phyloP scores from a whole-genome alignment of 2,113 vertebrate genomes.

The Ceuthmochares aereus region DNA sequence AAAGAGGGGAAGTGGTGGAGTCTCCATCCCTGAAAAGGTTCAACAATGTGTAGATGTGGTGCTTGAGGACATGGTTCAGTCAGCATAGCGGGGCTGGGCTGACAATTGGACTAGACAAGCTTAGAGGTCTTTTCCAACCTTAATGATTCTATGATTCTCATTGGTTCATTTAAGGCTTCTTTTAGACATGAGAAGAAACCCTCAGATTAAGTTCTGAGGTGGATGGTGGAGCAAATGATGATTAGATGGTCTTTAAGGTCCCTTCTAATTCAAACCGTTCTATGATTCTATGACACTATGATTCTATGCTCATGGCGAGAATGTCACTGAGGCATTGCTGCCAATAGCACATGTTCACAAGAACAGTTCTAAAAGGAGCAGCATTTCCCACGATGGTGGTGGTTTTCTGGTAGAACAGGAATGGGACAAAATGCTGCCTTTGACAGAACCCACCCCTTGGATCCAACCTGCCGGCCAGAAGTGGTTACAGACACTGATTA shows the following conservation, averaged over 20 bases:
- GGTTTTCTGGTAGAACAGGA: not conserved
- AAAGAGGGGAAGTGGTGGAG: not conserved
- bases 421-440: not conserved
- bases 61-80: too few species aligned
- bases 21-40: too few species aligned
- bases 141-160: not conserved
- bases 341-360: accelerated
- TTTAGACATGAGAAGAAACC: not conserved
- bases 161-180: not conserved
- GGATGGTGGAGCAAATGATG: not conserved
- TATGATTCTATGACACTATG: too few species aligned
- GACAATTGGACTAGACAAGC: too few species aligned
- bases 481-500: not conserved
- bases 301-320: not conserved
- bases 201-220: not conserved
- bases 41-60: too few species aligned
- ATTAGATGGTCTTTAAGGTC: too few species aligned
- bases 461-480: not conserved
- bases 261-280: too few species aligned
- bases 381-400: accelerated
- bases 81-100: too few species aligned
- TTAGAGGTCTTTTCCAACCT: too few species aligned
- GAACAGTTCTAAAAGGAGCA: not conserved
- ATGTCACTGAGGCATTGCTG: not conserved
- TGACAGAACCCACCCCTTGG: not conserved